Evolutionary conservation across 2,113 vertebrate species (phyloP).

Genomic region (Scophthalmus maximus): DNA sequence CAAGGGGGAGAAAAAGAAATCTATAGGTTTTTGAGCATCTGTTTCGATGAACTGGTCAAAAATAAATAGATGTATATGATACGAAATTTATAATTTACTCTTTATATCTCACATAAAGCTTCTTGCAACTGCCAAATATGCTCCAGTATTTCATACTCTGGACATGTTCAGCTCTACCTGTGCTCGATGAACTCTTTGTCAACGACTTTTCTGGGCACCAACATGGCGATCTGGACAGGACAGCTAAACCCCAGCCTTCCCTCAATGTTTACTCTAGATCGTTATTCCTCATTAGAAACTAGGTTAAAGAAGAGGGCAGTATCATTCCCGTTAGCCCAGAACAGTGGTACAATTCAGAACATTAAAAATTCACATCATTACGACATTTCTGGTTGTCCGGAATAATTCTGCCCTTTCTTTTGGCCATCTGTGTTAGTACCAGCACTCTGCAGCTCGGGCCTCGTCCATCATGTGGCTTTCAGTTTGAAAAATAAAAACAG

Average conservation of each 20-base stretch:
- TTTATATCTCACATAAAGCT: conserved; percentile 85
- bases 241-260: conserved; percentile 72
- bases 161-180: conserved; percentile 71
- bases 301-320: conserved; percentile 3
- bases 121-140: conserved; percentile 80
- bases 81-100: conserved; percentile 91
- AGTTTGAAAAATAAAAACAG: conserved; percentile 75
- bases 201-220: conserved; percentile 66
- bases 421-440: conserved; percentile 82
- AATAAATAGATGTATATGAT: conserved; percentile 94
- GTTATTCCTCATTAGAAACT: conserved; percentile 76
- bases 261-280: conserved; percentile 76
- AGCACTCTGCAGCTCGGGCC: conserved; percentile 88
- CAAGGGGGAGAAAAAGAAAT: conserved; percentile 35
- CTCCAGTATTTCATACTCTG: conserved; percentile 65
- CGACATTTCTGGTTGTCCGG: conserved; percentile 19
- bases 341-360: conserved; percentile 10
- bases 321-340: conserved; percentile 44
- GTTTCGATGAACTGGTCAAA: conserved; percentile 83
- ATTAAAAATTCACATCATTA: conserved; percentile 10
- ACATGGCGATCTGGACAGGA: conserved; percentile 63
- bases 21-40: conserved; percentile 76
- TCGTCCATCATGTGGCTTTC: conserved; percentile 70
- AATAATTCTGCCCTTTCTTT: conserved; percentile 43
- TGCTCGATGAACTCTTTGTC: conserved; percentile 73